Percentiles rank a stretch among this genome's conserved stretches.
Conservation (phyloP, 2,113 vertebrate genomes). For the Notarius lentiginosus region DNA sequence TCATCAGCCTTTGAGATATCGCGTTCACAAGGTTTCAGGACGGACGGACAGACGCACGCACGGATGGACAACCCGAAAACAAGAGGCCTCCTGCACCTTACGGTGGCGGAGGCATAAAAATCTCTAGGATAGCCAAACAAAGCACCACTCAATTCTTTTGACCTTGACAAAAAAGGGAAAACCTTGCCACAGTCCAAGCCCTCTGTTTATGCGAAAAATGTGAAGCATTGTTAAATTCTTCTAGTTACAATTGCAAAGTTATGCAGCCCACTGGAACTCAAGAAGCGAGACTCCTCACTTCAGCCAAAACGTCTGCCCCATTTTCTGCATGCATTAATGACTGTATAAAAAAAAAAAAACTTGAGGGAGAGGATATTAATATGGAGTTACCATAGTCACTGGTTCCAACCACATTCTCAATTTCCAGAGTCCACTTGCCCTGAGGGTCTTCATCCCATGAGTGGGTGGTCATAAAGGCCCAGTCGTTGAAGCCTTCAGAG, state of each 20-base stretch:
- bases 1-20: too few species aligned
- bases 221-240: neutral
- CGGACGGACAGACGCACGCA: too few species aligned
- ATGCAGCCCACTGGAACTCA: neutral
- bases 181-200: neutral
- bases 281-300: slow-evolving; percentile 9
- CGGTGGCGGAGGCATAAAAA: too few species aligned
- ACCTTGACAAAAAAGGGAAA: neutral
- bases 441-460: slow-evolving; percentile 92
- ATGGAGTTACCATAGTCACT: slow-evolving; percentile 85
- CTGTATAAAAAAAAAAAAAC: slow-evolving; percentile 1
- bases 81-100: too few species aligned
- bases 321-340: slow-evolving; percentile 13
- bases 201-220: neutral
- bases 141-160: neutral
- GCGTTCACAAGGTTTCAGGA: too few species aligned
- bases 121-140: neutral
- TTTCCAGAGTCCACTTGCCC: slow-evolving; percentile 89
- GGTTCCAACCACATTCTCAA: slow-evolving; percentile 87
- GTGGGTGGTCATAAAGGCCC: slow-evolving; percentile 98
- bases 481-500: slow-evolving; percentile 93
- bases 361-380: neutral
- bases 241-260: slow-evolving; percentile 40
- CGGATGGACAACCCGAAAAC: too few species aligned
- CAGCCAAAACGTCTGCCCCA: slow-evolving; percentile 9